These are phyloP conservation scores for Danio aesculapii DNA, from an alignment of 2,797 vertebrate species.

Conservation along the genomic window DNA sequence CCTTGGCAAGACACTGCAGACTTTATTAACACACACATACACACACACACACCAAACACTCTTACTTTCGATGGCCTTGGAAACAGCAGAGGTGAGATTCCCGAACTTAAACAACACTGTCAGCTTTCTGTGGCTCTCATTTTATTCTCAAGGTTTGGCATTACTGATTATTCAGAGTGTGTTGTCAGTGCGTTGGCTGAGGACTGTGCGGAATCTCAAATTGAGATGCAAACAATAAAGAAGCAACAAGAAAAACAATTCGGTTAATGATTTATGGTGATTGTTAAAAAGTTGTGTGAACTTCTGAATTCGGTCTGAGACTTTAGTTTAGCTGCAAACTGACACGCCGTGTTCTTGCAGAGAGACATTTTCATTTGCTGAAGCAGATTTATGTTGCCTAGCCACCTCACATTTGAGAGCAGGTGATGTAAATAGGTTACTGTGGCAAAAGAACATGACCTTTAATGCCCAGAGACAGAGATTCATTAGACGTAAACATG, in stretches of 20 bases:
- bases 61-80: constrained; percentile 59
- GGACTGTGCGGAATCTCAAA: neutral
- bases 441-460: constrained; percentile 44
- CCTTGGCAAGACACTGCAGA: constrained; percentile 59
- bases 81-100: constrained; percentile 24
- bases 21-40: constrained; percentile 59
- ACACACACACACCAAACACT: constrained; percentile 19
- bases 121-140: constrained; percentile 47
- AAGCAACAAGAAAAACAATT: neutral
- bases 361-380: neutral
- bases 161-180: constrained; percentile 1
- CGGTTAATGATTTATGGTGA: neutral
- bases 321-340: neutral
- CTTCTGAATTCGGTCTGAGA: neutral
- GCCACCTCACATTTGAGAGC: neutral
- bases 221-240: neutral
- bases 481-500: constrained; percentile 9
- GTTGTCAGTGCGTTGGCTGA: neutral
- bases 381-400: constrained; percentile 4
- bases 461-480: constrained; percentile 36
- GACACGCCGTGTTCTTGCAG: neutral
- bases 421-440: constrained; percentile 41
- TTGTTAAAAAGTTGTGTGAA: neutral
- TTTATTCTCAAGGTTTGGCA: constrained; percentile 6
- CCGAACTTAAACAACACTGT: constrained; percentile 37